A percentile compares a stretch with the other conserved stretches of the same genome.
phyloP scores from a whole-genome alignment of 2,888 invertebrate species.

The Oscheius sp. region DNA sequence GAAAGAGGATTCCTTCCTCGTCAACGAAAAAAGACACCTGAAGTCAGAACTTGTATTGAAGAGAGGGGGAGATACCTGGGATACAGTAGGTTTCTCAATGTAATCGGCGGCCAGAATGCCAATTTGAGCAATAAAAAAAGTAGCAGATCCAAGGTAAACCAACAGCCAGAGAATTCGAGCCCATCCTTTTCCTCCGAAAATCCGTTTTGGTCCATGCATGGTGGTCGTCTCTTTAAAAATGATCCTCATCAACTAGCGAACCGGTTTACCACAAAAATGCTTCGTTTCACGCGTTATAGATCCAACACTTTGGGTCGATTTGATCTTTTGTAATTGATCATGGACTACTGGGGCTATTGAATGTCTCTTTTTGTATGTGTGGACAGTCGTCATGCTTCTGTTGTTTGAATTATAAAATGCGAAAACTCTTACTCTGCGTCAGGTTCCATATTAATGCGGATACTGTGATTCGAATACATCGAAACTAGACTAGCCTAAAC shows the following conservation, averaged over 20 bases:
- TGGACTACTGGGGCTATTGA: slow-evolving; percentile 21
- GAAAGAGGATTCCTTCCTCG: slow-evolving; percentile 62
- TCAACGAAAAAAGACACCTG: slow-evolving; percentile 64
- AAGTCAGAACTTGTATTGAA: not conserved
- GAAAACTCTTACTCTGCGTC: slow-evolving; percentile 4
- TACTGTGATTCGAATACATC: not conserved
- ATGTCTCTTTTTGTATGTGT: not conserved
- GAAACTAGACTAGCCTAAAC: slow-evolving; percentile 8
- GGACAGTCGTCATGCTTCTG: not conserved
- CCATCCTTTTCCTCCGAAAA: slow-evolving; percentile 53
- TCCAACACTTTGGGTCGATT: slow-evolving; percentile 51
- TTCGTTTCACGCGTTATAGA: slow-evolving; percentile 61
- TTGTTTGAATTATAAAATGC: not conserved
- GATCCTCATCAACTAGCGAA: not conserved
- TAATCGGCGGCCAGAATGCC: slow-evolving; percentile 50
- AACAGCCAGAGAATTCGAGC: slow-evolving; percentile 57
- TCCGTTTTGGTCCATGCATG: slow-evolving; percentile 64
- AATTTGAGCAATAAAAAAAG: slow-evolving; percentile 55
- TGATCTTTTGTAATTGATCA: slow-evolving; percentile 36
- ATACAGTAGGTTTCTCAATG: slow-evolving; percentile 57
- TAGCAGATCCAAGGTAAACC: slow-evolving; percentile 48
- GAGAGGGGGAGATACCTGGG: slow-evolving; percentile 41
- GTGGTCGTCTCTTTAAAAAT: slow-evolving; percentile 60
- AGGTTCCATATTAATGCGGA: slow-evolving; percentile 20
- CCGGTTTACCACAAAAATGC: slow-evolving; percentile 59